Percentiles rank a stretch among this genome's conserved stretches.
phyloP scores from a whole-genome alignment of 1,140 invertebrate species.

The Trichonephila clavata region DNA sequence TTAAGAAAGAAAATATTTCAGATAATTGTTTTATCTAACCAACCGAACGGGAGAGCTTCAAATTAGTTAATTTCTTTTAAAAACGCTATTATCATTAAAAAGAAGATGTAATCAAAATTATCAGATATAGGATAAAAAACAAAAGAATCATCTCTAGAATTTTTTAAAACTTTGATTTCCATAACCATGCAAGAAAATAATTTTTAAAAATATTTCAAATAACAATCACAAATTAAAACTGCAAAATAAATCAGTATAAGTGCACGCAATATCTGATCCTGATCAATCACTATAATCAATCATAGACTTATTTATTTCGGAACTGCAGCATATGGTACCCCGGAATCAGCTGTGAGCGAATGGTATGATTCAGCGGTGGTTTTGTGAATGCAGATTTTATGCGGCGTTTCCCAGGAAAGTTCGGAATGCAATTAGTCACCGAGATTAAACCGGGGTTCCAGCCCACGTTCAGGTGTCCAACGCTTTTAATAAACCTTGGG shows the following conservation, averaged over 20 bases:
- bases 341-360: background rate
- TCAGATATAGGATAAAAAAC: too few species aligned
- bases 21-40: too few species aligned
- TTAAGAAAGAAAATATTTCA: too few species aligned
- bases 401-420: constrained; percentile 24
- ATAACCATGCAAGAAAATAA: too few species aligned
- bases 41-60: too few species aligned
- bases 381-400: constrained; percentile 6
- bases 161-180: too few species aligned
- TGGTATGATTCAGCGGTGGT: background rate
- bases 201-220: too few species aligned
- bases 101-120: too few species aligned
- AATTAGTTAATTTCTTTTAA: too few species aligned
- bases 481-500: background rate
- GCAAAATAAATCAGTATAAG: background rate
- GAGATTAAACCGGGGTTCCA: background rate
- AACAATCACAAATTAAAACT: background rate
- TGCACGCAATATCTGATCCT: background rate
- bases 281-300: background rate
- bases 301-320: background rate
- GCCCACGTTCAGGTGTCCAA: background rate
- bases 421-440: constrained; percentile 41
- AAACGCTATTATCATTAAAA: too few species aligned
- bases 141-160: too few species aligned
- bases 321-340: background rate